Percentiles rank a stretch among this genome's conserved stretches.
Conservation (phyloP, 2,888 invertebrate species). For the Lycaena phlaeas region DNA sequence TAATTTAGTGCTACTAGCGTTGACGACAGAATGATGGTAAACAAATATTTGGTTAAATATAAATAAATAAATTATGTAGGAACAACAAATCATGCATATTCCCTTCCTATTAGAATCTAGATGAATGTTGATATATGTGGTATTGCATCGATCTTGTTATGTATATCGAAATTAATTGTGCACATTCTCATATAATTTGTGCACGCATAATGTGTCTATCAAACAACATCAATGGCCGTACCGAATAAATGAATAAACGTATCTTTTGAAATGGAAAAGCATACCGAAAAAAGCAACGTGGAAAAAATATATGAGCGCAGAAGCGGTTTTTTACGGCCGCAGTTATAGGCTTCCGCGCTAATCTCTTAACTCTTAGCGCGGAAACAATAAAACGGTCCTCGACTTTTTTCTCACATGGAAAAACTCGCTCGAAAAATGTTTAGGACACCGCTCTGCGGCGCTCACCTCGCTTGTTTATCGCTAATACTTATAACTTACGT, state of each 20-base stretch:
- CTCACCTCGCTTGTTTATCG: slow-evolving; percentile 16
- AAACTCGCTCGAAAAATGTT: slow-evolving; percentile 22
- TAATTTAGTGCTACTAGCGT: no score
- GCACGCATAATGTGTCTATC: no score
- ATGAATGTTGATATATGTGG: no score
- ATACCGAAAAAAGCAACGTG: slow-evolving; percentile 27
- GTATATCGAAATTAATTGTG: no score
- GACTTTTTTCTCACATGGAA: slow-evolving; percentile 23
- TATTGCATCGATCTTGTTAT: no score
- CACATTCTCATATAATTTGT: no score
- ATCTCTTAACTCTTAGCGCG: slow-evolving; percentile 52
- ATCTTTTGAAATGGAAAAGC: slow-evolving; percentile 39
- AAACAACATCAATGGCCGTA: background rate
- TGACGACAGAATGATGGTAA: no score
- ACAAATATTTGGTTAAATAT: no score
- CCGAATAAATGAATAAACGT: slow-evolving; percentile 32
- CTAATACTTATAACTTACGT: slow-evolving; percentile 9
- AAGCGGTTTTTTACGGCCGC: slow-evolving; percentile 35
- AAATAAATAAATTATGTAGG: no score
- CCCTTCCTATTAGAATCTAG: no score
- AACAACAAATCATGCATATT: no score
- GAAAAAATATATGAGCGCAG: slow-evolving; percentile 26
- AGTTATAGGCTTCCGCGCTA: slow-evolving; percentile 35
- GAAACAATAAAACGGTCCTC: slow-evolving; percentile 31
- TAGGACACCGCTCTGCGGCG: slow-evolving; percentile 15